phyloP scores from a whole-genome alignment of 1,140 invertebrate genomes.

The Aphidius gifuensis region DNA sequence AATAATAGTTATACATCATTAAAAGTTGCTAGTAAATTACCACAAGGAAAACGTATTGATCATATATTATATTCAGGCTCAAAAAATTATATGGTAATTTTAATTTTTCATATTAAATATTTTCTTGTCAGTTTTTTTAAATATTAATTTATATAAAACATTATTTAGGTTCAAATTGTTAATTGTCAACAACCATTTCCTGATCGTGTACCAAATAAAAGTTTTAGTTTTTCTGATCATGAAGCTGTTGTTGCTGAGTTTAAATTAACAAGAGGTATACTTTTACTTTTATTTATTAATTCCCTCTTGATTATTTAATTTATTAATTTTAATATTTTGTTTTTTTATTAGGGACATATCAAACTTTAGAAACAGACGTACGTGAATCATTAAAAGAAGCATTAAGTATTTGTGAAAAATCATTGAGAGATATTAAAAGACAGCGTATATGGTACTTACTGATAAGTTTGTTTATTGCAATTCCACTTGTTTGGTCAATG shows the following conservation, averaged over 20 bases:
- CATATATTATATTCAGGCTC: slow-evolving; percentile 76
- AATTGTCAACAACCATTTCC: slow-evolving; percentile 71
- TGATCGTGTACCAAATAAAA: slow-evolving; percentile 65
- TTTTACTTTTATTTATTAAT: slow-evolving; percentile 15
- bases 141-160: slow-evolving; percentile 28
- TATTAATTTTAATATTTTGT: slow-evolving; percentile 17
- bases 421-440: slow-evolving; percentile 56
- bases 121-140: slow-evolving; percentile 4
- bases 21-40: slow-evolving; percentile 56
- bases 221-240: slow-evolving; percentile 86
- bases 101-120: slow-evolving; percentile 1
- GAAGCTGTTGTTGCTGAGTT: slow-evolving; percentile 78
- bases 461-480: slow-evolving; percentile 51
- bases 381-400: slow-evolving; percentile 60
- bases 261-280: slow-evolving; percentile 49
- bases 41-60: slow-evolving; percentile 85
- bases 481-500: slow-evolving; percentile 54
- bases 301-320: neutral
- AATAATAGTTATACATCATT: slow-evolving; percentile 78
- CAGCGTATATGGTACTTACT: slow-evolving; percentile 62
- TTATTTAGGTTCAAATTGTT: slow-evolving; percentile 58
- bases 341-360: slow-evolving; percentile 28
- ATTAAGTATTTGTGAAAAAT: slow-evolving; percentile 61
- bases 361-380: slow-evolving; percentile 32
- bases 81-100: slow-evolving; percentile 52